Evolutionary conservation across 2,888 invertebrate genomes (phyloP), one percentile per base, ranked within the genome.

Genomic region (Dromius quadrimaculatus): DNA sequence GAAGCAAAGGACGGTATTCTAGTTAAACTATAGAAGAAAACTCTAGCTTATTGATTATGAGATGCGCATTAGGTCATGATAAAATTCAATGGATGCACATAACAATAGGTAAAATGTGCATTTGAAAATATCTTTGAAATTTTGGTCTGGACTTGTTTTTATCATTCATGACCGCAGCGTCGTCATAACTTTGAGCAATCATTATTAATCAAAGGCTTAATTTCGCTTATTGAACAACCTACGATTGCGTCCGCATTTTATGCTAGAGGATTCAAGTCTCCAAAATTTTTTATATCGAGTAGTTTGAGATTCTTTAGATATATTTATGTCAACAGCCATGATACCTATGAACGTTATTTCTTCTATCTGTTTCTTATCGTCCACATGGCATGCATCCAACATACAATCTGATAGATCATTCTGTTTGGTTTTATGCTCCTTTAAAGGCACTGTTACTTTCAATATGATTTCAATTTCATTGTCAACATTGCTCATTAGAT

Each of bases 231-330:
- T 47, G 77, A 70, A 19, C 41, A 41, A 17, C 47, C 32, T 13
- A 73, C 34, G 54, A 76, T 17, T 8, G 64, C 63, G 19, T 72
- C 73, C 47, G 75, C 72, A 66, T 72, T 72, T 36, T 75, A 72
- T 28, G 57, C 64, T 34, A 43, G 9, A 11, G 75, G 76, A 36
- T 71, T 74, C 11, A 77, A 75, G 76, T 34, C 59, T 66, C 76
- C 76, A 77, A 71, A 79, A 79, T 41, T 77, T 69, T 68, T 77
- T 75, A 62, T 73, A 72, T 72, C 79, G 79, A 22, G 77, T 75
- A 71, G 76, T 69, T 72, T 78, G 77, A 43, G 61, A 22, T 50
- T 34, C 13, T 28, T 66, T 15, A 6, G 76, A 72, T 32, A 72
- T 62, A 63, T 77, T 74, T 17, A 71, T 76, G 11, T 76, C 76